These are phyloP conservation scores for Mormyrus lacerda DNA, from an alignment of 2,113 vertebrate species.

Conservation along the genomic window DNA sequence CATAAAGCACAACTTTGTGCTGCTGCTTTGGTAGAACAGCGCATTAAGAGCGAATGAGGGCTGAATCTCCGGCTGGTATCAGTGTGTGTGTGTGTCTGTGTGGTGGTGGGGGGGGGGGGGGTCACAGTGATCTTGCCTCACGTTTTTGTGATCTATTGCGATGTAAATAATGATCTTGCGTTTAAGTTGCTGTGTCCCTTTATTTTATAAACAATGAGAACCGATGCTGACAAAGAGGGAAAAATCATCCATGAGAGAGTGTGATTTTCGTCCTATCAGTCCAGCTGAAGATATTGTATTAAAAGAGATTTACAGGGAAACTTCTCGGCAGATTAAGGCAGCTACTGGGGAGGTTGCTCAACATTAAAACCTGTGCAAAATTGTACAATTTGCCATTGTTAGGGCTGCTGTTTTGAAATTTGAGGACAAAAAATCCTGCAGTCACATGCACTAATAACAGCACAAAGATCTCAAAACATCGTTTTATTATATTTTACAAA, in stretches of 20 bases:
- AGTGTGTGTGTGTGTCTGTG: too few relatives aligned
- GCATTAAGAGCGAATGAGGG: background rate
- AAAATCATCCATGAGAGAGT: background rate
- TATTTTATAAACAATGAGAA: background rate
- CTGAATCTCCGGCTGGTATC: background rate
- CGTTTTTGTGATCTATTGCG: background rate
- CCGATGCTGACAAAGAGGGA: background rate
- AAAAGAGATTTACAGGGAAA: conserved; percentile 30
- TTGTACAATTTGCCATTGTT: background rate
- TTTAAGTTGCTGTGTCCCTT: background rate
- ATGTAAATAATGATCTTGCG: background rate
- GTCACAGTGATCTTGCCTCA: background rate
- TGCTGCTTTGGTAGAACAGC: conserved; percentile 1
- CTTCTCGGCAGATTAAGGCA: conserved; percentile 43
- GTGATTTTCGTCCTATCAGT: background rate
- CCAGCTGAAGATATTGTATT: conserved; percentile 33
- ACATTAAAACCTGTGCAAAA: background rate
- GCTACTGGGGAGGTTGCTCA: background rate
- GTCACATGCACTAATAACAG: background rate
- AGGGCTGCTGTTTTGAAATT: background rate
- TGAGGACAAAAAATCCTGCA: background rate
- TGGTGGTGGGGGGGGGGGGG: background rate
- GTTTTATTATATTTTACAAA: background rate
- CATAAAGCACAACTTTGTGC: conserved; percentile 20
- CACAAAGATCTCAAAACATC: background rate